phyloP scores from a whole-genome alignment of 2,113 vertebrate genomes.

The Mastomys natalensis region DNA sequence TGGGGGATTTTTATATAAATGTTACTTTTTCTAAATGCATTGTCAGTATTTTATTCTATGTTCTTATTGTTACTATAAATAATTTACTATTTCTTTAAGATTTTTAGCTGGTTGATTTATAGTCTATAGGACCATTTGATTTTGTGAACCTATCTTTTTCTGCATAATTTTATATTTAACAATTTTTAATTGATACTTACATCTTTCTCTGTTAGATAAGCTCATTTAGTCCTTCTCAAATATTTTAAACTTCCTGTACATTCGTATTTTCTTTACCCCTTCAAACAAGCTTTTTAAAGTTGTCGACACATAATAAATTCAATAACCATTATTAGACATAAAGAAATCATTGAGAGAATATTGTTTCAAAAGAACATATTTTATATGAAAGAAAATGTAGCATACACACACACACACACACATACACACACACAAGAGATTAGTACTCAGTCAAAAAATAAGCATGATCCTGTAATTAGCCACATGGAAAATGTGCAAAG shows the following conservation, averaged over 20 bases:
- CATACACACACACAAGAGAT: not conserved
- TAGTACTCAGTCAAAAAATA: not conserved
- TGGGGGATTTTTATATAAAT: not conserved
- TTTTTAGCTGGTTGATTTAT: not conserved
- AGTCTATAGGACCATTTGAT: not conserved
- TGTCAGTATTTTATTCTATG: not conserved
- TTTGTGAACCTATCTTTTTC: not conserved
- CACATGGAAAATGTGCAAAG: not conserved
- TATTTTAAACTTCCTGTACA: not conserved
- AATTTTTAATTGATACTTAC: not conserved
- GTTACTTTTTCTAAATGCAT: not conserved
- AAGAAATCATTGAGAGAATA: not conserved
- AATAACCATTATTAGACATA: not conserved
- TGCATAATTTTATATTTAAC: not conserved
- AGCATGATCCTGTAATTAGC: not conserved
- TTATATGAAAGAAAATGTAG: not conserved
- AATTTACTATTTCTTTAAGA: not conserved
- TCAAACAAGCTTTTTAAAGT: not conserved
- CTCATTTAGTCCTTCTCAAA: not conserved
- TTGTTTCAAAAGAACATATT: not conserved
- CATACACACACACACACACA: not conserved
- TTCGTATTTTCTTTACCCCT: not conserved
- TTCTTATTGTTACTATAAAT: not conserved
- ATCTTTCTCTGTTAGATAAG: conserved; percentile 1
- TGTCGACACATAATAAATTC: not conserved